phyloP scores from a whole-genome alignment of 1,140 invertebrate genomes.

The Drosophila eugracilis region DNA sequence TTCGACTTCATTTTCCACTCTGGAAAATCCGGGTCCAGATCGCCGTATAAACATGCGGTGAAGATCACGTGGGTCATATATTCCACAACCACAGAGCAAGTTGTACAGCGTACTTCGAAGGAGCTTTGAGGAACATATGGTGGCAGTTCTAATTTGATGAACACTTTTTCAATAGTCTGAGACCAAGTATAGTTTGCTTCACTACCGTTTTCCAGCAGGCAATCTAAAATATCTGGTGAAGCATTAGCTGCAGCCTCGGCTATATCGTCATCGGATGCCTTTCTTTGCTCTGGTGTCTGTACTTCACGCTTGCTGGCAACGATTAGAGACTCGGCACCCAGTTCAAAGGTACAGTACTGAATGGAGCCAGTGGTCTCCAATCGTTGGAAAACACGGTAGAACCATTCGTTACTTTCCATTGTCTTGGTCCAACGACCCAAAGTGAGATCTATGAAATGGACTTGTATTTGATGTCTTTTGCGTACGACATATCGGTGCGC shows the following conservation, averaged over 20 bases:
- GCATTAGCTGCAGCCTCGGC: too few species aligned
- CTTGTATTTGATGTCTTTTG: background rate
- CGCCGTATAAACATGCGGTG: constrained; percentile 86
- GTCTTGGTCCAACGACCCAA: constrained; percentile 60
- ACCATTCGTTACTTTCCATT: constrained; percentile 39
- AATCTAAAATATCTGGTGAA: too few species aligned
- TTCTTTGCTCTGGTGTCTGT: constrained; percentile 33
- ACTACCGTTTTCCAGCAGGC: background rate
- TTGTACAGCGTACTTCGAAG: constrained; percentile 84
- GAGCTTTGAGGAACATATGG: constrained; percentile 86
- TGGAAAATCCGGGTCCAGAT: too few species aligned
- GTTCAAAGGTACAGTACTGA: constrained; percentile 89
- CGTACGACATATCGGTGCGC: background rate
- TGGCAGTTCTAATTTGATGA: too few species aligned
- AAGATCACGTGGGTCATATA: constrained; percentile 87
- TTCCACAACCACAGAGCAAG: constrained; percentile 86
- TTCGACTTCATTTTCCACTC: constrained; percentile 86
- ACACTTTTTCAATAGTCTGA: constrained; percentile 89
- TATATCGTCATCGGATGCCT: background rate
- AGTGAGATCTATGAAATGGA: constrained; percentile 37
- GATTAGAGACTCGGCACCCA: constrained; percentile 87
- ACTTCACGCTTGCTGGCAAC: constrained; percentile 87
- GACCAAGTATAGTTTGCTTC: constrained; percentile 86
- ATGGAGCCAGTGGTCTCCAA: constrained; percentile 87
- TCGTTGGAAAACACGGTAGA: constrained; percentile 55